phyloP scores from a whole-genome alignment of 2,113 vertebrate species.

The Rhinogobius similis region DNA sequence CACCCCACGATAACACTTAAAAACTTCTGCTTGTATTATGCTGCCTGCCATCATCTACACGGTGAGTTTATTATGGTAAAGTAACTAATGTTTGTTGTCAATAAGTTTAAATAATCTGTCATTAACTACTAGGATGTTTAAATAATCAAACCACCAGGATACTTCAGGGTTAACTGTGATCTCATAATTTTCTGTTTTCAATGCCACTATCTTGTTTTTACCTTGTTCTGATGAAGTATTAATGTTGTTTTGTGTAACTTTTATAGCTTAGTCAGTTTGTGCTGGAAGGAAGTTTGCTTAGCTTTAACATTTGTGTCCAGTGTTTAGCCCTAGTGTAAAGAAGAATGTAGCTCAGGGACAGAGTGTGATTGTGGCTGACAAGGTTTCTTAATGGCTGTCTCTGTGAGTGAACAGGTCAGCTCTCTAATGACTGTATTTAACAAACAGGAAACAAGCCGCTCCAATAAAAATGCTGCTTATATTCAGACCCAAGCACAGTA shows the following conservation, averaged over 20 bases:
- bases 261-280: neutral
- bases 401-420: constrained; percentile 63
- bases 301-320: constrained; percentile 16
- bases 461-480: constrained; percentile 16
- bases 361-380: constrained; percentile 47
- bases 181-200: neutral
- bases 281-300: constrained; percentile 19
- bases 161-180: neutral
- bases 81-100: neutral
- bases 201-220: neutral
- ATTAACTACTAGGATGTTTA: neutral
- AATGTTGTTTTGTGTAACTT: neutral
- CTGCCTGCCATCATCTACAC: constrained; percentile 23
- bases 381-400: constrained; percentile 31
- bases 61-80: constrained; percentile 52
- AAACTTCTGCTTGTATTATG: constrained; percentile 43
- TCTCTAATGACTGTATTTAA: constrained; percentile 58
- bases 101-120: neutral
- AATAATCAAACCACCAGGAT: neutral
- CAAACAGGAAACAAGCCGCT: constrained; percentile 52
- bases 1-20: constrained; percentile 9
- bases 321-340: constrained; percentile 11
- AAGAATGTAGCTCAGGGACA: neutral
- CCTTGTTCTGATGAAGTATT: neutral
- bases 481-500: neutral